Evolutionary conservation across 2,888 invertebrate genomes (phyloP).

Genomic region (Euclidia mi): DNA sequence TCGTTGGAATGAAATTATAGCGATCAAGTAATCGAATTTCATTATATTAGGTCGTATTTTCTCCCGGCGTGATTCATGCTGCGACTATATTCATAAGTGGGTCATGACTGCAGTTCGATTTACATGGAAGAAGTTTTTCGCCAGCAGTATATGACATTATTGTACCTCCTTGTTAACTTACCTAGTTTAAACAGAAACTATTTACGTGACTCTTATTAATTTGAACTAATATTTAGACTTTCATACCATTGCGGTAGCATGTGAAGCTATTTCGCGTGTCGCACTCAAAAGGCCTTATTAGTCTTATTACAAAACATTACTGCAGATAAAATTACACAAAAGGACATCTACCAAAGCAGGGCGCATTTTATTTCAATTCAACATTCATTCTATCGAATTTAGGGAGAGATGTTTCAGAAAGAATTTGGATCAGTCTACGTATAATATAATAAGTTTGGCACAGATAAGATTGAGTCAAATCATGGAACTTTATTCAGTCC

Average conservation of each 20-base stretch:
- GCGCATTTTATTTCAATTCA: too few relatives aligned
- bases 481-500: too few relatives aligned
- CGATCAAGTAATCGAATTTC: slow-evolving; percentile 23
- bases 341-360: too few relatives aligned
- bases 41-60: slow-evolving; percentile 11
- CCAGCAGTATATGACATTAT: slow-evolving; percentile 49
- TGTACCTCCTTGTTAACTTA: slow-evolving; percentile 53
- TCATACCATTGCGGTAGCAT: background rate
- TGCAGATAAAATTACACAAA: too few relatives aligned
- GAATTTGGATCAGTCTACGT: too few relatives aligned
- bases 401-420: too few relatives aligned
- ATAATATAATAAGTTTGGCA: too few relatives aligned
- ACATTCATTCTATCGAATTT: too few relatives aligned
- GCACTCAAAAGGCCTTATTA: too few relatives aligned
- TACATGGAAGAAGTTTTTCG: slow-evolving; percentile 77
- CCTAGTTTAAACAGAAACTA: slow-evolving; percentile 26
- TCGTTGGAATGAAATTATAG: too few relatives aligned
- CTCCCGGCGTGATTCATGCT: slow-evolving; percentile 64
- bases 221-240: slow-evolving; percentile 14
- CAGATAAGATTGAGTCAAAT: too few relatives aligned
- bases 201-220: slow-evolving; percentile 34
- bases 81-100: slow-evolving; percentile 69
- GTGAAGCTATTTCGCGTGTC: slow-evolving; percentile 6
- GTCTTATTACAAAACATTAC: too few relatives aligned
- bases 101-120: slow-evolving; percentile 81